phyloP scores from a whole-genome alignment of 2,888 invertebrate species.

The Tineola bisselliella region DNA sequence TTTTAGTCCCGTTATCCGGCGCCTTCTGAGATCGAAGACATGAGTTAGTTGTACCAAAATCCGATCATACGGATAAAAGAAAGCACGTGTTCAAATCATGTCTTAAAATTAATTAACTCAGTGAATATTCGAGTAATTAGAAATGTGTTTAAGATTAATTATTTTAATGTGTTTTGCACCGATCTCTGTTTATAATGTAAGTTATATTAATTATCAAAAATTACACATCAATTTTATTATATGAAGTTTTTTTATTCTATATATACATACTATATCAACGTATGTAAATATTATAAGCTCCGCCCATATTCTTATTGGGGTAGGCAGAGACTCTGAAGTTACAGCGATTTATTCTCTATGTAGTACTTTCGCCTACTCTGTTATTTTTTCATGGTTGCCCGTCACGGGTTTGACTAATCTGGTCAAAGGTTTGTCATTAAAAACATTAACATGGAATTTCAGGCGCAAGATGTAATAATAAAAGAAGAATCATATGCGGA shows the following conservation, averaged over 20 bases:
- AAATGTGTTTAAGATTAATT: neutral
- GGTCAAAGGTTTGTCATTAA: too few species aligned
- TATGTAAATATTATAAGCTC: too few species aligned
- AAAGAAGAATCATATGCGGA: neutral
- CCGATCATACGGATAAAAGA: slow-evolving; percentile 17
- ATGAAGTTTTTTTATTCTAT: too few species aligned
- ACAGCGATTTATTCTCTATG: too few species aligned
- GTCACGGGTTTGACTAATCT: too few species aligned
- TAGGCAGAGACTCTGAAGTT: too few species aligned
- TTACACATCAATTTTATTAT: too few species aligned
- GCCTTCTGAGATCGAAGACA: slow-evolving; percentile 23
- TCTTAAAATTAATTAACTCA: neutral
- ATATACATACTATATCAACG: too few species aligned
- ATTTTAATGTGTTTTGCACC: neutral
- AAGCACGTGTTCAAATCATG: neutral
- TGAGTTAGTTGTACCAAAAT: slow-evolving; percentile 57
- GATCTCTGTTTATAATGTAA: neutral
- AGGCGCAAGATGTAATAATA: neutral
- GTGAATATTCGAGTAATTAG: neutral
- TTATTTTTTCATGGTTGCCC: too few species aligned
- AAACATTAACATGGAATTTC: neutral
- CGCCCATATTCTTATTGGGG: too few species aligned
- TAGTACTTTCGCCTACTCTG: too few species aligned
- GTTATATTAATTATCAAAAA: neutral
- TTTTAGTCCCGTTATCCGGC: neutral